Conservation (phyloP, 2,113 vertebrate genomes). For the Anolis carolinensis region DNA sequence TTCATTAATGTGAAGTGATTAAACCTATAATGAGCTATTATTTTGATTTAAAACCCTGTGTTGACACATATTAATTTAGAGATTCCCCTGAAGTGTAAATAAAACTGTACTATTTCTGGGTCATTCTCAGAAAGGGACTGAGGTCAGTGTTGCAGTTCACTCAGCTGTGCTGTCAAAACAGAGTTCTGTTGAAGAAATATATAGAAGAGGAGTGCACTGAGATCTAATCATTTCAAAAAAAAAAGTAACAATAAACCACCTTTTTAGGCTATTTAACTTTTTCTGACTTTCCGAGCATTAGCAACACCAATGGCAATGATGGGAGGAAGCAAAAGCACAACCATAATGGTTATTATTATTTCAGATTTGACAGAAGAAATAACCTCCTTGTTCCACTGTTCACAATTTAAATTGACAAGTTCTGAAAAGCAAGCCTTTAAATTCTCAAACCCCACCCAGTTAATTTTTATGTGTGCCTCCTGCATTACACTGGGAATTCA, state of each 20-base stretch:
- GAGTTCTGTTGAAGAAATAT: neutral
- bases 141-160: neutral
- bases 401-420: neutral
- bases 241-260: neutral
- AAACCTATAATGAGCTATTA: conserved; percentile 18
- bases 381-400: neutral
- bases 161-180: neutral
- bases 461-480: conserved; percentile 1
- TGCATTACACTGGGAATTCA: conserved; percentile 10
- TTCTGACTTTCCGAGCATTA: conserved; percentile 17
- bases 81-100: neutral
- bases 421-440: conserved; percentile 23
- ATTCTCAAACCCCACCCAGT: conserved; percentile 12
- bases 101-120: conserved; percentile 1
- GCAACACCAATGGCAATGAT: neutral
- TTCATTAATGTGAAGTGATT: conserved; percentile 13
- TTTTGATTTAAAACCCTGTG: conserved; percentile 19
- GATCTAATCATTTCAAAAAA: neutral
- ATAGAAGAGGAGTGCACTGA: neutral
- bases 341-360: neutral
- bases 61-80: conserved; percentile 24
- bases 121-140: neutral
- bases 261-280: neutral
- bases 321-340: neutral
- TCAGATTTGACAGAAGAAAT: neutral